Conservation (phyloP, 2,797 vertebrate species). For the Urocyon cinereoargenteus region DNA sequence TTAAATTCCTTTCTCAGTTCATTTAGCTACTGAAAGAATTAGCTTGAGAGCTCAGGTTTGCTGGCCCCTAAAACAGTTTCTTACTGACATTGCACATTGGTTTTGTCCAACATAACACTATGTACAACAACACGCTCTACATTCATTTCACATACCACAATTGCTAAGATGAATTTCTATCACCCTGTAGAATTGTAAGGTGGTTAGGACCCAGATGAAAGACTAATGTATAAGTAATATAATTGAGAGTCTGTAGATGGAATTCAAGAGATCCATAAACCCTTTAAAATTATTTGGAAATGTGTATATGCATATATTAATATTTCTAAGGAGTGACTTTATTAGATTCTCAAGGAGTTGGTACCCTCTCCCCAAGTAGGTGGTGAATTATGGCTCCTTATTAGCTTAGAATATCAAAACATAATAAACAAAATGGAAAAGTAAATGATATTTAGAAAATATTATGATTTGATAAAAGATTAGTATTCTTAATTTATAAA, state of each 20-base stretch:
- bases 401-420: constrained; percentile 17
- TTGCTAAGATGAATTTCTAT: constrained; percentile 16
- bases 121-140: background rate
- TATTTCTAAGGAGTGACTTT: constrained; percentile 44
- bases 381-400: background rate
- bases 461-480: background rate
- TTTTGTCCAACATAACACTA: background rate
- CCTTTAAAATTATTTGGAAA: background rate
- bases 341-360: background rate
- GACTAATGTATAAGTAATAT: background rate
- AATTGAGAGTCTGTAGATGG: background rate
- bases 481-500: constrained; percentile 40
- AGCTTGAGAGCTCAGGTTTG: background rate
- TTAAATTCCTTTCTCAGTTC: background rate
- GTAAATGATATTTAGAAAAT: constrained; percentile 19
- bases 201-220: background rate
- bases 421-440: constrained; percentile 12
- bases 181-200: background rate
- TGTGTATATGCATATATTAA: background rate
- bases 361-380: background rate
- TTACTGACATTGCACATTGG: background rate
- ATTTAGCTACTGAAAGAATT: constrained; percentile 32
- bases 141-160: background rate
- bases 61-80: background rate
- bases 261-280: constrained; percentile 6